Evolutionary conservation across 2,888 invertebrate species (phyloP), one percentile per base, ranked within the genome.

Genomic region (Apodemia mormo): DNA sequence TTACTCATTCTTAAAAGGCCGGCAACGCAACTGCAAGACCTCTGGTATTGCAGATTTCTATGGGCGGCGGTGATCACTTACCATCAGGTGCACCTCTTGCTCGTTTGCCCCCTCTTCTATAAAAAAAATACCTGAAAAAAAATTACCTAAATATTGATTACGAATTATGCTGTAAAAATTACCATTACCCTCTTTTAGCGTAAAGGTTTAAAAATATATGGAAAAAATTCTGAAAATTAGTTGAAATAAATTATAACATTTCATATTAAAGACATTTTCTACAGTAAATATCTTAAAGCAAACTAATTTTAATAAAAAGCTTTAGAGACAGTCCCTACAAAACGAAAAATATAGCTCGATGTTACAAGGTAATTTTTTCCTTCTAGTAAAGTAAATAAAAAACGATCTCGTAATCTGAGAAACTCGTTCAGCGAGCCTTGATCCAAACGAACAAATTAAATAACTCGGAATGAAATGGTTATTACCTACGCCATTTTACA

Each of bases 381-480:
- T 61, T 33, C 37, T 33, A 61, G 68, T 70, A 68, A 69, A 66
- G 45, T 67, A 70, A 73, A 72, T 68, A 72, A 71, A 73, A 70
- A 68, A 73, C 49, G 65, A 69, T 64, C 70, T 70, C 73, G 73
- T 72, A 74, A 74, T 76, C 71, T 75, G 66, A 69, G 70, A 67
- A 72, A 68, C 74, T 71, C 70, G 66, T 68, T 43, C 72, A 61
- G 72, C 70, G 65, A 68, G 49, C 72, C 70, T 68, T 70, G 71
- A 72, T 75, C 49, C 73, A 70, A 70, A 70, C 68, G 75, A 71
- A 73, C 74, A 74, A 78, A 79, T 79, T 79, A 80, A 81, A 79
- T 79, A 79, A 77, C 76, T 75, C 76, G 76, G 75, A 78, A 80
- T 79, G 76, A 79, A 74, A 78, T 75, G 75, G 76, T 76, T 78